Base-by-base conservation (phyloP, 2,797 vertebrate species). In the Chelon auratus region DNA sequence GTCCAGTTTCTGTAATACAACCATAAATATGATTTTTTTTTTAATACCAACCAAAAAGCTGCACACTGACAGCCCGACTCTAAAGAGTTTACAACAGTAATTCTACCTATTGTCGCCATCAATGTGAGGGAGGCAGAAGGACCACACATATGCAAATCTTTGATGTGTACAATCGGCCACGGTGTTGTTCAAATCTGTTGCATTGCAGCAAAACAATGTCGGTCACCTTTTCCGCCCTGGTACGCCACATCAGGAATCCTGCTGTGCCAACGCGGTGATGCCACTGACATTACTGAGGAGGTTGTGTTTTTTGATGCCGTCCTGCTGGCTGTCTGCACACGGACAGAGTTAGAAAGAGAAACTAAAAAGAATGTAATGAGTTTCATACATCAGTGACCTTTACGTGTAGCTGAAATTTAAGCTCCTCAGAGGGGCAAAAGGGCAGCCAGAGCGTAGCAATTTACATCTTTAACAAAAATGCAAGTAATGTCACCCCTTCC, bases 281-380 rank as follows among this genome's bases (percentile, higher is more conserved):
- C 22, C 67, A 43, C 48, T 45, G 36, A 37, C 37, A 43, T 55
- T 47, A 39, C 36, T 36, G 22, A 37, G 18, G 43, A 68, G 42
- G 52, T 0, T 48, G 15, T 30, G 42, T 33, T 45, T 69, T 43
- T 45, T n/a, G 45, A 47, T 47, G 45, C n/a, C 0, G 5, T 47
- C 15, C n/a, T 47, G 45, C 17, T 45, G 43, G 15, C 17, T 43
- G 30, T 37, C 10, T 53, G 30, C 7, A 47, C 22, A 36, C 0
- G 1, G 11, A 17, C 22, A 61, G n/a, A 17, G 15, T 8, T 17
- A 48, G 20, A 45, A 6, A 26, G 15, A 45, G 6, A 71, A 24
- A 37, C 8, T 26, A 11, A 5, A 1, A 17, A 9, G 17, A 9
- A 20, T 18, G 5, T 24, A 24, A 24, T 3, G 24, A 24, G 2